Evolutionary conservation across 1,140 invertebrate species (phyloP).

Genomic region (Polypedilum pembai): DNA sequence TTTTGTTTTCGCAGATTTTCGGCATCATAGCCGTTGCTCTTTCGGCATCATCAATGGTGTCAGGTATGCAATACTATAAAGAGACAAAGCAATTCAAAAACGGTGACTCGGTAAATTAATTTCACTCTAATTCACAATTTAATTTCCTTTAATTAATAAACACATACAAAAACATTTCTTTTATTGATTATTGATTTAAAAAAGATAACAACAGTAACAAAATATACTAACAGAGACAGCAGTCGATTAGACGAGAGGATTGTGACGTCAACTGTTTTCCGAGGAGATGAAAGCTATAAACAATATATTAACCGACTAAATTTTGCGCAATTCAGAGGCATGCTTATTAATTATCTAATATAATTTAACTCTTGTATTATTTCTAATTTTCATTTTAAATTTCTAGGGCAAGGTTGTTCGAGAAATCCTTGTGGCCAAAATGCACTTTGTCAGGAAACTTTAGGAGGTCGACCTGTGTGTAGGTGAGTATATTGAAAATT

Average conservation of each 20-base stretch:
- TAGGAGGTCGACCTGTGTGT: conserved; percentile 57
- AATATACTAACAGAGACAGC: neutral
- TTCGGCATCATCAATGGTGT: neutral
- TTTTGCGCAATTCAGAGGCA: conserved; percentile 15
- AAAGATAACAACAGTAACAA: conserved; percentile 27
- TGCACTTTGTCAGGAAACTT: conserved; percentile 53
- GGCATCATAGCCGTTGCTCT: neutral
- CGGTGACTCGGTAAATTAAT: conserved; percentile 23
- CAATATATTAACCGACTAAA: neutral
- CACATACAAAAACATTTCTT: neutral
- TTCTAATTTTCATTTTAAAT: neutral
- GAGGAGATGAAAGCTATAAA: neutral
- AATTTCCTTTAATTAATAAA: neutral
- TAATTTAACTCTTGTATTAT: neutral
- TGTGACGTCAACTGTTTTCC: neutral
- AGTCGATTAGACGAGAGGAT: neutral
- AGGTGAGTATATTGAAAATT: conserved; percentile 33
- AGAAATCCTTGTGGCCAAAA: conserved; percentile 51
- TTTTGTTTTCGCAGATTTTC: neutral
- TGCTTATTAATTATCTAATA: neutral
- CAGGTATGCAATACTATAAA: conserved; percentile 21
- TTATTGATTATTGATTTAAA: no score
- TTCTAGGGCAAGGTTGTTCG: conserved; percentile 36
- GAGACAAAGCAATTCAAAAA: neutral
- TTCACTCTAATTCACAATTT: neutral